Conservation (phyloP, 2,113 vertebrate genomes). For the Periophthalmus modestus region DNA sequence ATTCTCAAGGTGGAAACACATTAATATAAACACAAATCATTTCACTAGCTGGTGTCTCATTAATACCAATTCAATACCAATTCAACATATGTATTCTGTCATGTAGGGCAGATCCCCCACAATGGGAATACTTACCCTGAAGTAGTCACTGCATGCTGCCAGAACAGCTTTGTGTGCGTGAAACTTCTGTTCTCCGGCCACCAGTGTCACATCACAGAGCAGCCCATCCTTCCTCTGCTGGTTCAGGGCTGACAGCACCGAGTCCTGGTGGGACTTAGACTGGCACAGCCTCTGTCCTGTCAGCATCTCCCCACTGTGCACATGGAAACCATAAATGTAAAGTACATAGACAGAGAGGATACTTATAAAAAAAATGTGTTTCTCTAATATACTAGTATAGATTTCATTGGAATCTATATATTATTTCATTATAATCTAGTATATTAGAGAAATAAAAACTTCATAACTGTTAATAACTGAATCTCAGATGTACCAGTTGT, state of each 20-base stretch:
- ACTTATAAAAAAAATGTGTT: too few relatives aligned
- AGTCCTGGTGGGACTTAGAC: constrained; percentile 93
- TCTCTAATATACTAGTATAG: too few relatives aligned
- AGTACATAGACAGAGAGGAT: neutral
- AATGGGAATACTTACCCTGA: constrained; percentile 84
- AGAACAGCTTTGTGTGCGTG: constrained; percentile 95
- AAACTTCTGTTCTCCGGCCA: constrained; percentile 96
- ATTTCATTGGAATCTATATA: too few relatives aligned
- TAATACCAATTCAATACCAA: too few relatives aligned
- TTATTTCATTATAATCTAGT: too few relatives aligned
- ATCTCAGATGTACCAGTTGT: neutral
- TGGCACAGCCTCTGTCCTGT: constrained; percentile 96
- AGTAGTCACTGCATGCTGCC: constrained; percentile 97
- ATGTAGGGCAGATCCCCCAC: neutral
- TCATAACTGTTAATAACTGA: too few relatives aligned
- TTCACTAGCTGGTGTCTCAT: too few relatives aligned
- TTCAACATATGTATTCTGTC: neutral
- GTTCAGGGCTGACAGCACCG: constrained; percentile 91
- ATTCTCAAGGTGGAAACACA: too few relatives aligned
- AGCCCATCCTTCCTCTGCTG: constrained; percentile 94
- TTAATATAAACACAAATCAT: neutral
- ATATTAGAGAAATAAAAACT: too few relatives aligned
- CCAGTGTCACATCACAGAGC: constrained; percentile 93
- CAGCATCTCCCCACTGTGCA: constrained; percentile 89
- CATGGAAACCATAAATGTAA: constrained; percentile 12